Base-by-base conservation (phyloP, 2,113 vertebrate genomes). In the Lagopus leucura region DNA sequence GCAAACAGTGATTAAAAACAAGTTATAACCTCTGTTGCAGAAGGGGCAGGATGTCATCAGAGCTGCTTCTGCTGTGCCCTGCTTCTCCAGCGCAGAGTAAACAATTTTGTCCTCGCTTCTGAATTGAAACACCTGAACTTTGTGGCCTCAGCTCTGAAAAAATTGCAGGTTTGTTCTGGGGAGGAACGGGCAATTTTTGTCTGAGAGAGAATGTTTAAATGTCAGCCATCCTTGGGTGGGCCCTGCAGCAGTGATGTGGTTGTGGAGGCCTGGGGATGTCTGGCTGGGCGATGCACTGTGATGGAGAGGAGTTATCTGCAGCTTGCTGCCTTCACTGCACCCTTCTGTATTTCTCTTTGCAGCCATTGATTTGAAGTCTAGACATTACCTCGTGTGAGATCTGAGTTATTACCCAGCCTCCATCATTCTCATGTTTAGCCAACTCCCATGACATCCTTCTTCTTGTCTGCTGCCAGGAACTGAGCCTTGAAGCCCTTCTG, bases 1-100 rank as follows among this genome's bases (percentile, higher is more conserved):
- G 77, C 45, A 88, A 74, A 84, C 28, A 28, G 54, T 93, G 93
- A 93, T 94, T 83, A 86, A 92, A 96, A 95, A 58, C 74, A 66
- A 67, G 45, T 79, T 61, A 48, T 85, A 63, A 92, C 93, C 94
- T 81, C 89, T 92, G 74, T 45, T 63, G 71, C 74, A 61, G 22
- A 89, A 85, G 88, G 88, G 57, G 36, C 82, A 81, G 19, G 22
- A 64, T 50, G 42, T 73, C 86, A 75, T 87, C 91, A 75, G 75
- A 93, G 86, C 93, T 57, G 88, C 89, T 45, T 79, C 84, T 72
- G 65, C 79, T 48, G 2, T 28, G 2, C 36, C 74, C 69, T 14
- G 55, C 80, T 74, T 80, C 72, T 67, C 45, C 54, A 25, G n/a
- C 5, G 6, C 71, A 16, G 70, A 79, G 71, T 84, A 82, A 93